Evolutionary conservation across 2,888 invertebrate genomes (phyloP).

Genomic region (Metallyticus violacea): DNA sequence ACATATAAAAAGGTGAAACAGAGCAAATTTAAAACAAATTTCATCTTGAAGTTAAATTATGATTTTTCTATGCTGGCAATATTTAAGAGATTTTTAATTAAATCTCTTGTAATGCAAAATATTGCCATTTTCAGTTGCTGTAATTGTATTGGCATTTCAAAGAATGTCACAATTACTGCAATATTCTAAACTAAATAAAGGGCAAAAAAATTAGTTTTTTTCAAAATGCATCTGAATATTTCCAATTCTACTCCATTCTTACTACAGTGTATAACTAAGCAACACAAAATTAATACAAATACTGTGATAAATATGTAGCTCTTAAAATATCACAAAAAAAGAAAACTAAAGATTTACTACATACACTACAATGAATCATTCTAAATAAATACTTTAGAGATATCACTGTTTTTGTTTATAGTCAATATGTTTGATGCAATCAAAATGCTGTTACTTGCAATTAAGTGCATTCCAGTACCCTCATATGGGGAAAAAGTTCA

Average conservation of each 20-base stretch:
- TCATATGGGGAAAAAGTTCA: not conserved
- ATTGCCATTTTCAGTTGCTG: not conserved
- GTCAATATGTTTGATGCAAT: not conserved
- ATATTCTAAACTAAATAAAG: not conserved
- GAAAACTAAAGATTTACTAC: not conserved
- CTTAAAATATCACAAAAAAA: not conserved
- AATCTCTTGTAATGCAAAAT: too few relatives aligned
- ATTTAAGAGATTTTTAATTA: too few relatives aligned
- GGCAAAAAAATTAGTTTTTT: too few relatives aligned
- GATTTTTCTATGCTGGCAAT: too few relatives aligned
- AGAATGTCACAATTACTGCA: not conserved
- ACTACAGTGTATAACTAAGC: too few relatives aligned
- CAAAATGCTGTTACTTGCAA: not conserved
- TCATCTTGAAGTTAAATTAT: too few relatives aligned
- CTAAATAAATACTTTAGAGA: slow-evolving; percentile 2
- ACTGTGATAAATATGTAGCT: not conserved
- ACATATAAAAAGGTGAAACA: not conserved
- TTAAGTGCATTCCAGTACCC: not conserved
- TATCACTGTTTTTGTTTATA: not conserved
- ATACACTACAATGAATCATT: not conserved
- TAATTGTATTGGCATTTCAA: not conserved
- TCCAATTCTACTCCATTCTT: too few relatives aligned
- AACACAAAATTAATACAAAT: not conserved
- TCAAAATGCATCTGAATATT: too few relatives aligned
- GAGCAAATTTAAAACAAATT: not conserved